A percentile compares a stretch with the other conserved stretches of the same genome.
Conservation (phyloP, 2,797 vertebrate species). For the Poeciliopsis presidionis region DNA sequence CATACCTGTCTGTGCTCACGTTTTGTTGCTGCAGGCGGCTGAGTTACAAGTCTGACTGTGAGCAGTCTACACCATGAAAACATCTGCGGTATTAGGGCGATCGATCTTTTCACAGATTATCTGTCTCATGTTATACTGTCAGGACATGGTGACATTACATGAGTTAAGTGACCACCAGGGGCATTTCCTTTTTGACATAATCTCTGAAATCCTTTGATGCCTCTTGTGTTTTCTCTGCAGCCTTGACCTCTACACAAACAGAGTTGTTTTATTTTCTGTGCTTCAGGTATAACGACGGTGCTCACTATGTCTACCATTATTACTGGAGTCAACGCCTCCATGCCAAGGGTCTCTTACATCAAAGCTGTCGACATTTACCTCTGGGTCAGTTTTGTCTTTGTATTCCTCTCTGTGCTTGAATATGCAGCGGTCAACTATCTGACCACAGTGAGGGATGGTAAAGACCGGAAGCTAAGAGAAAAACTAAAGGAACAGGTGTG, state of each 20-base stretch:
- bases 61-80: neutral
- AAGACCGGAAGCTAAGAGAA: conserved; percentile 83
- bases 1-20: neutral
- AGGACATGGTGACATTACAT: too few relatives aligned
- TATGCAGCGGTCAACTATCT: conserved; percentile 87
- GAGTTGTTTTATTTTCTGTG: conserved; percentile 12
- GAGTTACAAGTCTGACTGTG: neutral
- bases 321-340: conserved; percentile 85
- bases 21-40: neutral
- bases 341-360: conserved; percentile 85
- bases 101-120: too few relatives aligned
- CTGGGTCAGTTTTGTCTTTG: conserved; percentile 85
- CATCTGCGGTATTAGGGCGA: neutral
- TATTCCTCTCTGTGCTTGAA: conserved; percentile 83
- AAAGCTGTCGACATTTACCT: conserved; percentile 86
- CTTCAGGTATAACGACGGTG: conserved; percentile 82
- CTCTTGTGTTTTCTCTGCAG: neutral
- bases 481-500: conserved; percentile 75
- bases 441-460: conserved; percentile 87
- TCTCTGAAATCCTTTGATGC: neutral
- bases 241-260: neutral
- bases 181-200: neutral
- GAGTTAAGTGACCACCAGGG: neutral
- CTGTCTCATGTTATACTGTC: too few relatives aligned
- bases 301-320: conserved; percentile 87